phyloP scores from a whole-genome alignment of 2,888 invertebrate genomes.

The Lycophotia porphyrea region DNA sequence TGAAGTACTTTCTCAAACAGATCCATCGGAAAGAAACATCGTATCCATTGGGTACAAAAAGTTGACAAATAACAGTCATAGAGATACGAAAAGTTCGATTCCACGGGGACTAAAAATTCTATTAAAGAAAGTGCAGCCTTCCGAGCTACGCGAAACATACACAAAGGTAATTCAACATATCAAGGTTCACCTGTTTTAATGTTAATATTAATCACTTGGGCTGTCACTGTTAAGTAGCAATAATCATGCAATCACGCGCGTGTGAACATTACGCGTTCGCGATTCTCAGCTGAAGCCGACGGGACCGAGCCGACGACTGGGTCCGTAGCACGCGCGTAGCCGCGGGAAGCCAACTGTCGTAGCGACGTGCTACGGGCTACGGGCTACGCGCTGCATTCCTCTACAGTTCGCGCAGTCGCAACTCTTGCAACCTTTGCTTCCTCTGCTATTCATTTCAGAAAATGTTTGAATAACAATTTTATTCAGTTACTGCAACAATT shows the following conservation, averaged over 20 bases:
- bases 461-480: slow-evolving; percentile 23
- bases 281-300: slow-evolving; percentile 64
- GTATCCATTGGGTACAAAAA: slow-evolving; percentile 63
- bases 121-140: slow-evolving; percentile 77
- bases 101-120: slow-evolving; percentile 73
- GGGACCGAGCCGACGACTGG: slow-evolving; percentile 51
- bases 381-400: slow-evolving; percentile 75
- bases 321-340: slow-evolving; percentile 65
- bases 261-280: slow-evolving; percentile 79
- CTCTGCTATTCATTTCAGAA: slow-evolving; percentile 43
- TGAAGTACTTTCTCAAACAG: slow-evolving; percentile 56
- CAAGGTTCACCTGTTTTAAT: slow-evolving; percentile 84
- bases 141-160: slow-evolving; percentile 71
- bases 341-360: slow-evolving; percentile 80
- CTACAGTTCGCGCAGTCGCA: slow-evolving; percentile 85
- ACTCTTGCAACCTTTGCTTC: slow-evolving; percentile 62
- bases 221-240: slow-evolving; percentile 82
- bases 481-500: slow-evolving; percentile 18
- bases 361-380: slow-evolving; percentile 69
- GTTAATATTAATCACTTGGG: slow-evolving; percentile 85
- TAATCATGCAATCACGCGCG: slow-evolving; percentile 83
- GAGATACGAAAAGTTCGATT: slow-evolving; percentile 65
- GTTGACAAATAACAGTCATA: slow-evolving; percentile 68
- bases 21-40: slow-evolving; percentile 62
- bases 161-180: slow-evolving; percentile 70